Evolutionary conservation across 2,888 invertebrate species (phyloP).

Genomic region (Acutogordius australiensis): DNA sequence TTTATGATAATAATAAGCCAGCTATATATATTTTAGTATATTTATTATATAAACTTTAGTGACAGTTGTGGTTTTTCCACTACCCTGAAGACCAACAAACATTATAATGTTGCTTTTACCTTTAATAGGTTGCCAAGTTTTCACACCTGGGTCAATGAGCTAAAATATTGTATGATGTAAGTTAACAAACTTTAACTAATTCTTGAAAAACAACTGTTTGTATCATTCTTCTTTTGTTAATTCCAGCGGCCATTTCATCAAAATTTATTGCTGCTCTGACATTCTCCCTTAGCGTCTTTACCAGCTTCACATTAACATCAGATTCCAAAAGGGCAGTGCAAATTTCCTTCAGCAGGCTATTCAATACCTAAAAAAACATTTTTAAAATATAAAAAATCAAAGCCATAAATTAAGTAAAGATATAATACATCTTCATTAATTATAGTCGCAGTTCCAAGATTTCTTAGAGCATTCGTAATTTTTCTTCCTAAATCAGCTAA

Average conservation of each 20-base stretch:
- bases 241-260: conserved; percentile 85
- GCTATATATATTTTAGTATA: conserved; percentile 21
- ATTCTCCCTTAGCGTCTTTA: conserved; percentile 82
- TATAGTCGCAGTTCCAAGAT: conserved; percentile 80
- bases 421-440: conserved; percentile 74
- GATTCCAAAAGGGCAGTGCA: conserved; percentile 85
- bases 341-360: conserved; percentile 95
- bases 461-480: conserved; percentile 87
- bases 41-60: conserved; percentile 42
- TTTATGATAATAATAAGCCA: conserved; percentile 88
- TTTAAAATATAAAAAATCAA: too few relatives aligned
- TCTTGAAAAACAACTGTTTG: conserved; percentile 90
- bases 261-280: conserved; percentile 84
- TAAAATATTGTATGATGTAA: conserved; percentile 20
- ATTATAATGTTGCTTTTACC: conserved; percentile 80
- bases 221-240: conserved; percentile 89
- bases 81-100: conserved; percentile 97
- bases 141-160: conserved; percentile 85
- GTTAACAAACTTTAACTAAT: conserved; percentile 46
- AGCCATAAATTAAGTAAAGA: background rate
- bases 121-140: conserved; percentile 76
- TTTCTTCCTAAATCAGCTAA: conserved; percentile 97
- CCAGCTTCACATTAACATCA: conserved; percentile 69
- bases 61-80: conserved; percentile 96
- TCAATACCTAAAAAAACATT: conserved; percentile 41